Evolutionary conservation across 2,113 vertebrate genomes (phyloP), one percentile per base, ranked within the genome.

Genomic region (Larimichthys polyactis): DNA sequence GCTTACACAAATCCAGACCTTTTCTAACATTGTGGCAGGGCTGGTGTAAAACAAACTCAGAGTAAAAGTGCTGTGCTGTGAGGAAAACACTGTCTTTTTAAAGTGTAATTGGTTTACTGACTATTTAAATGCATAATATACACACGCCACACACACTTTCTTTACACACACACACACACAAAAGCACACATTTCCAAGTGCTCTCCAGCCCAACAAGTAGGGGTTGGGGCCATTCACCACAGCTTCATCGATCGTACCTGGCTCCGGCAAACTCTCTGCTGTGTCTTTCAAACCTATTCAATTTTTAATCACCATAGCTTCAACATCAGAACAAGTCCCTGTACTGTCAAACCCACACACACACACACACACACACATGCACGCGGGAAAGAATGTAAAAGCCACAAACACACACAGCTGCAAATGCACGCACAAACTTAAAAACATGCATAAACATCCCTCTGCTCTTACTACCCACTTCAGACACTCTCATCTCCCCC

Each of bases 221-320:
- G 51, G 67, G 71, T 55, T 64, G 62, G 60, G 81, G 89, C 85
- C 76, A 64, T 74, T 85, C 84, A 90, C 87, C 70, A 81, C 83
- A 88, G 91, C 76, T 75, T 64, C 83, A 94, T 95, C 57, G 91
- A 93, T 94, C 86, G 49, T 76, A 93, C 93, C 92, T 94, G 91
- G 84, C 91, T 88, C 84, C 62, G 84, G 74, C 87, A 89, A 86
- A 92, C 87, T 91, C 91, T 92, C 89, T 63, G 72, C 81, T 85
- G 75, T 92, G 92, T 95, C 93, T 93, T 93, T 95, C 91, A 94
- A 89, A 87, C 88, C 86, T 81, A 93, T 92, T 95, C 92, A 94
- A 95, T 94, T 94, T 95, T 94, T 95, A 94, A 95, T 94, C 91
- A 93, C 86, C 84, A 83, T 27, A 40, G 83, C 84, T 89, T 87